Conservation (phyloP, 2,797 vertebrate species). For the Urocyon cinereoargenteus region DNA sequence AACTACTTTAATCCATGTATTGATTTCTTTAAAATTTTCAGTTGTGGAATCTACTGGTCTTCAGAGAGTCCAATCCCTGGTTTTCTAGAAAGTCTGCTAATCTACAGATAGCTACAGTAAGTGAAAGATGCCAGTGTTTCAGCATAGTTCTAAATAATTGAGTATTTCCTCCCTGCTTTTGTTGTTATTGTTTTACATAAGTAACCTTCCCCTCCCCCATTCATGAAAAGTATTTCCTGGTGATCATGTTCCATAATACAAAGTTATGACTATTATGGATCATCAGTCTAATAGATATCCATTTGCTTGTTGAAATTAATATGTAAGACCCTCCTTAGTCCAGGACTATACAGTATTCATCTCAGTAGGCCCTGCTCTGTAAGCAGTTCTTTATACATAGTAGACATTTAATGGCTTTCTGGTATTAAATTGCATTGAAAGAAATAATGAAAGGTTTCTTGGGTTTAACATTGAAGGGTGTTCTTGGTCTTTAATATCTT, state of each 20-base stretch:
- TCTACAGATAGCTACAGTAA: neutral
- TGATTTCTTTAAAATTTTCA: neutral
- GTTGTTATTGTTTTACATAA: neutral
- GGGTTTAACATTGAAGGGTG: neutral
- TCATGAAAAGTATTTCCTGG: neutral
- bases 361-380: neutral
- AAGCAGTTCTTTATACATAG: neutral
- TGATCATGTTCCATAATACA: neutral
- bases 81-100: neutral
- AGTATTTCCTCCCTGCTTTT: neutral
- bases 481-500: constrained; percentile 29
- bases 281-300: neutral
- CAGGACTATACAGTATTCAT: neutral
- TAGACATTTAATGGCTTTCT: neutral
- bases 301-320: constrained; percentile 12
- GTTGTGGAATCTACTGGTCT: neutral
- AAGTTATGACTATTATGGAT: neutral
- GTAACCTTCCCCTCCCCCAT: neutral
- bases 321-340: neutral
- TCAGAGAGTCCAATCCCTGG: neutral
- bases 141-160: neutral
- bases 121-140: neutral
- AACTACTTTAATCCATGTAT: neutral
- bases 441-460: neutral
- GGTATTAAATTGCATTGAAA: neutral